Evolutionary conservation across 2,888 invertebrate genomes (phyloP), one percentile per base, ranked within the genome.

Genomic region (Polydrusus tereticollis): DNA sequence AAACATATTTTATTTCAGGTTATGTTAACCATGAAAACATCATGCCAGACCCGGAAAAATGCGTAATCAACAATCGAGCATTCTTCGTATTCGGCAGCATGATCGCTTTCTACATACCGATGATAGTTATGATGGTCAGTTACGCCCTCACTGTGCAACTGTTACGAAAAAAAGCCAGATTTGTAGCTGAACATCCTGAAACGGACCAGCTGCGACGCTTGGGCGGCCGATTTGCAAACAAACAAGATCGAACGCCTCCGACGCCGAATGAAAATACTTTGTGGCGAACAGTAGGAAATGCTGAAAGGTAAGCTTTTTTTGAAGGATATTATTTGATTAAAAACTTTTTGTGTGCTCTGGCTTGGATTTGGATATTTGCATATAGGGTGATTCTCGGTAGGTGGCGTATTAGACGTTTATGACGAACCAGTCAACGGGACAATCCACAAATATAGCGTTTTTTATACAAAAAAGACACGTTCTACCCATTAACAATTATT

Each of bases 31-130:
- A 89, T 62, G 87, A 87, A 73, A 94, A 94, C 85, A 94, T 94
- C 79, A 94, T 94, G 93, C 94, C 94, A 5, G 89, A 91, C 62
- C 90, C 91, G 50, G 88, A 90, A 45, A 85, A 89, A 68, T 95
- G 95, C 85, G 93, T 93, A 72, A 95, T 95, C 84, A 94, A 94
- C 87, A 94, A 95, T 85, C 87, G 94, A 2, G 89, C 93, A 29
- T 95, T 95, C 86, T 94, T 95, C 89, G 93, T 96, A 63, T 95
- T 96, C 84, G 98, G 97, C 18, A 97, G 97, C 0, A 87, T 97
- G 82, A 92, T 96, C 68, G 95, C 97, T 36, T 98, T 98, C 87
- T 97, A 97, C 88, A 93, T 98, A 77, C 98, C 98, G 4, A 95
- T 98, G 92, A 88, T 96, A 77, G 94, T 95, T 79, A 98, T 98